Evolutionary conservation across 2,888 invertebrate species (phyloP), one percentile per base, ranked within the genome.

Genomic region (Pammene aurita): DNA sequence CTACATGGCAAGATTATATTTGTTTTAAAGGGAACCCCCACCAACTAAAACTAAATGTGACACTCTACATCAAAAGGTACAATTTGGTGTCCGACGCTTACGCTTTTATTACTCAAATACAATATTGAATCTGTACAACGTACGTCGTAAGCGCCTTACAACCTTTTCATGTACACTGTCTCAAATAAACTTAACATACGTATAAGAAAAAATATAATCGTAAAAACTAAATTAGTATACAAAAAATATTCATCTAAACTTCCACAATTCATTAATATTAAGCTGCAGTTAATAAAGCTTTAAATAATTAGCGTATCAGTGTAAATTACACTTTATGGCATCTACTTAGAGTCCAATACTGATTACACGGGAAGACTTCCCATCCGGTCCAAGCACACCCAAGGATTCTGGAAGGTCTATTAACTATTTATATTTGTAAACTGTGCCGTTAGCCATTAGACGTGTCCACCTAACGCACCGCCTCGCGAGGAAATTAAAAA

Each of bases 221-320:
- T 72, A 62, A 61, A 67, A 65, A 54, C 69, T 61, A 68, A 68
- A 70, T 66, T 68, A 71, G 66, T 66, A 67, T 68, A 68, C 60
- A 60, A 71, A 69, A 56, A 72, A 72, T 71, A 72, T 64, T 64
- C 48, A 58, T 69, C 65, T 69, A 72, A 68, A 63, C 55, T 62
- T 55, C 48, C 38, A 66, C 52, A 62, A 46, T 67, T 67, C 38
- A 64, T 65, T 56, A 62, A 65, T 66, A 66, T n/a, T 44, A 55
- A 68, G 68, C 64, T 26, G 52, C 35, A n/a, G 52, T 67, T 52
- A 38, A 34, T 57, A 67, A 67, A 67, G 56, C 62, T 56, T 63
- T 63, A 50, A 67, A 65, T 48, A 46, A 67, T 63, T 62, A 63
- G 34, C 50, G n/a, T 41, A 5, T 67, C 16, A 50, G 67, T 42